Conservation (phyloP, 2,113 vertebrate genomes). For the Leptobrachium leishanense region DNA sequence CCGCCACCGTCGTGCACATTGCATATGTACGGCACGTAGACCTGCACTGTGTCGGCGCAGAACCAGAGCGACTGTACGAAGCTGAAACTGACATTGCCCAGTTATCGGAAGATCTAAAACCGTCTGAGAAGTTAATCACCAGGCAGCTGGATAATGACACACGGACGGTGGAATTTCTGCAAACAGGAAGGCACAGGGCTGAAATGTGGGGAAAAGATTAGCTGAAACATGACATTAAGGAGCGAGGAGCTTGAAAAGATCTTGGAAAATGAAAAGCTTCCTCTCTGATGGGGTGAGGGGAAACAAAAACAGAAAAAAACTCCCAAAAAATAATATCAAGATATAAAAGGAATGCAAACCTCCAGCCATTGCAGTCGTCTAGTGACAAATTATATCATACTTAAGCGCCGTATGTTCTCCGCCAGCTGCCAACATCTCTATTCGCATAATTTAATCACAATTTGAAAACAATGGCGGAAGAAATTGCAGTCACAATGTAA, state of each 20-base stretch:
- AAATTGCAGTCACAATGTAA: neutral
- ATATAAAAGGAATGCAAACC: neutral
- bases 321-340: no score
- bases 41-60: neutral
- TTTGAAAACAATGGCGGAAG: neutral
- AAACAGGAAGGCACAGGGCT: constrained; percentile 27
- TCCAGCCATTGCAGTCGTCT: neutral
- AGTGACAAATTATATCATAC: neutral
- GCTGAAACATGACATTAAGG: constrained; percentile 9
- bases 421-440: neutral
- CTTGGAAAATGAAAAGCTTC: neutral
- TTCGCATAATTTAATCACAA: neutral
- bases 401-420: neutral
- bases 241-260: neutral
- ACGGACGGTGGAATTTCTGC: constrained; percentile 33
- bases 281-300: neutral
- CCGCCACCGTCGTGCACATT: neutral
- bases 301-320: neutral
- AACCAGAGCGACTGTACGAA: neutral
- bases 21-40: neutral
- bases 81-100: constrained; percentile 29
- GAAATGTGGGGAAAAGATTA: constrained; percentile 40
- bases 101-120: constrained; percentile 13
- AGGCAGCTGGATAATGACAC: constrained; percentile 28
- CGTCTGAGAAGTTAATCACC: neutral